Evolutionary conservation across 2,113 vertebrate species (phyloP), one percentile per base, ranked within the genome.

Genomic region (Bos indicus): DNA sequence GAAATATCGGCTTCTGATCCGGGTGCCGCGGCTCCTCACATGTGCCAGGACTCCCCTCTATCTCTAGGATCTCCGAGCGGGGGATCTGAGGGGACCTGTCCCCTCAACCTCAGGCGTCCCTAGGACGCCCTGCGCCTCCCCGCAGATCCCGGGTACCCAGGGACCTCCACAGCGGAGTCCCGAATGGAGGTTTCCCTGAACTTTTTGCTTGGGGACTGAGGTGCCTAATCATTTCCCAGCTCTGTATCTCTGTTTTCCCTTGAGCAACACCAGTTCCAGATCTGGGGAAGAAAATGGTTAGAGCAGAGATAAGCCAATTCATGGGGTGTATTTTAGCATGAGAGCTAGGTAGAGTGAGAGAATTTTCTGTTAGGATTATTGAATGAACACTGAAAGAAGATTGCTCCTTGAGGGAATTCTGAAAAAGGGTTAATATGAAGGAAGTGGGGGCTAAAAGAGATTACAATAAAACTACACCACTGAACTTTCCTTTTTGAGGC

Each of bases 1-100:
- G 0, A 3, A 8, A 14, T 3, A 3, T 6, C 0, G 1, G 16
- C 46, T 46, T 11, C 3, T 1, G n/a, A 3, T 1, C 0, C 0
- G 0, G 40, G 16, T 2, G n/a, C 26, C 0, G 33, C 11, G 2
- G 26, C 19, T 43, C 10, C 30, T 19, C 23, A 9, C 5, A 6
- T 16, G 67, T 64, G 26, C 10, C 2, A 5, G n/a, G 62, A 57
- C 40, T 57, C 30, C 64, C 6, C 12, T 33, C 23, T 54, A 12
- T 74, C 5, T 26, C 28, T 10, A 19, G 33, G 15, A 13, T 13
- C 30, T n/a, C 30, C 54, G 21, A 14, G 40, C 7, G 40, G 67
- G 62, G 30, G 17, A 6, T n/a, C 54, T 2, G 52, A 48, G 43
- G 12, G 83, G 21, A 26, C 1, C 30, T 0, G 4, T 26, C 36